phyloP scores from a whole-genome alignment of 2,888 invertebrate genomes.

The Caenorhabditis angaria region DNA sequence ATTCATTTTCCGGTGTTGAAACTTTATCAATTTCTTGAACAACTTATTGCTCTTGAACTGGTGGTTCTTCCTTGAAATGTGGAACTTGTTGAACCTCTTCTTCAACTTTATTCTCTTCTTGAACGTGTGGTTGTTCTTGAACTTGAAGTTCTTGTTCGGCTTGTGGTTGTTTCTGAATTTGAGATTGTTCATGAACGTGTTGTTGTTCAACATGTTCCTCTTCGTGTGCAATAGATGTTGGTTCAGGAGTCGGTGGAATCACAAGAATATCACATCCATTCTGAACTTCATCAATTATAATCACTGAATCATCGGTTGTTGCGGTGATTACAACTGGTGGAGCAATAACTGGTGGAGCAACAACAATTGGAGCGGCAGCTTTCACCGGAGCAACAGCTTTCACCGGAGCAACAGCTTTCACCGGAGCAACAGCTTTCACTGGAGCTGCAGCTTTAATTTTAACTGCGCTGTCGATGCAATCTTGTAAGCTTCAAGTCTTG shows the following conservation, averaged over 20 bases:
- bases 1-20: too few relatives aligned
- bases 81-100: background rate
- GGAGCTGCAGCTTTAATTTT: too few relatives aligned
- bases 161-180: too few relatives aligned
- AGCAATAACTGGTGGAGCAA: too few relatives aligned
- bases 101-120: too few relatives aligned
- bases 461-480: too few relatives aligned
- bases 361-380: too few relatives aligned
- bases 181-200: background rate
- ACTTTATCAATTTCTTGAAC: background rate
- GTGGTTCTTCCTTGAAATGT: background rate
- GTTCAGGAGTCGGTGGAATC: background rate
- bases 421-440: too few relatives aligned
- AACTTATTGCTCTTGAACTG: too few relatives aligned
- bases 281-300: background rate
- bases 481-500: slow-evolving; percentile 57
- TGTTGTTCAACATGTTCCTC: background rate
- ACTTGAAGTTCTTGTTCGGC: too few relatives aligned
- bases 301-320: background rate
- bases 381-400: too few relatives aligned
- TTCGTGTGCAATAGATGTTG: background rate
- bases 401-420: too few relatives aligned
- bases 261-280: background rate
- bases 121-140: background rate
- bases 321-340: background rate